A percentile compares a stretch with the other conserved stretches of the same genome.
These are phyloP conservation scores for Anthoscopus minutus DNA, from an alignment of 2,113 vertebrate genomes.

Conservation along the genomic window DNA sequence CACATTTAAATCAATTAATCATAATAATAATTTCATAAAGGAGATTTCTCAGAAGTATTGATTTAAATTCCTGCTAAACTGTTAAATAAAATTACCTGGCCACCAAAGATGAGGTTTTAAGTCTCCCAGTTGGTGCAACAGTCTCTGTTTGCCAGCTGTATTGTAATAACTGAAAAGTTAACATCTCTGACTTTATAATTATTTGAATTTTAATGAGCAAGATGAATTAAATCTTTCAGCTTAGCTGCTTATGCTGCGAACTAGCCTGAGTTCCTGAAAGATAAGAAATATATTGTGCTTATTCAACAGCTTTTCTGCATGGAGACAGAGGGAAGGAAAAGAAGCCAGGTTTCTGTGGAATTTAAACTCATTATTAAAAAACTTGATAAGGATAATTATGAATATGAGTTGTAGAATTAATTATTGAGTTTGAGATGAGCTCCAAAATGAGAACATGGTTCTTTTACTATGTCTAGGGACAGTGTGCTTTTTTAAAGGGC, in stretches of 20 bases:
- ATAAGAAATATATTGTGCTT: constrained; percentile 45
- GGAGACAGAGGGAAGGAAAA: constrained; percentile 4
- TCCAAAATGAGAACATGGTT: neutral
- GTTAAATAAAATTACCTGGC: constrained; percentile 43
- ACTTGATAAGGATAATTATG: constrained; percentile 18
- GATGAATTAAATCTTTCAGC: constrained; percentile 60
- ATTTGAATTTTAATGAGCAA: constrained; percentile 59
- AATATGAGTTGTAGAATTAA: constrained; percentile 36
- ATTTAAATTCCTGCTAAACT: constrained; percentile 23
- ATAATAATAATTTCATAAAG: constrained; percentile 26
- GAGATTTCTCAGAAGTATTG: constrained; percentile 10
- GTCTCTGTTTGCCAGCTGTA: constrained; percentile 29
- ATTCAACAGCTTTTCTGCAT: constrained; percentile 30
- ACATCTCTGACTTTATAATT: constrained; percentile 54
- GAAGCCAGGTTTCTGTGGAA: constrained; percentile 52
- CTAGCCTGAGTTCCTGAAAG: constrained; percentile 28
- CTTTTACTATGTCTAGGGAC: neutral
- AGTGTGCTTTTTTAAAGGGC: neutral
- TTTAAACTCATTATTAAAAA: constrained; percentile 39
- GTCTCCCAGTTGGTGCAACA: constrained; percentile 35
- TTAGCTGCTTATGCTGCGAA: constrained; percentile 25
- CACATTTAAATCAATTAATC: constrained; percentile 37
- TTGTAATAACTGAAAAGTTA: constrained; percentile 45
- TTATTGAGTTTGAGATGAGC: constrained; percentile 10
- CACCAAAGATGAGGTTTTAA: constrained; percentile 54